Percentiles rank a stretch among this genome's conserved stretches.
Evolutionary conservation across 1,140 invertebrate genomes (phyloP).

Genomic region (Nebria ingens): DNA sequence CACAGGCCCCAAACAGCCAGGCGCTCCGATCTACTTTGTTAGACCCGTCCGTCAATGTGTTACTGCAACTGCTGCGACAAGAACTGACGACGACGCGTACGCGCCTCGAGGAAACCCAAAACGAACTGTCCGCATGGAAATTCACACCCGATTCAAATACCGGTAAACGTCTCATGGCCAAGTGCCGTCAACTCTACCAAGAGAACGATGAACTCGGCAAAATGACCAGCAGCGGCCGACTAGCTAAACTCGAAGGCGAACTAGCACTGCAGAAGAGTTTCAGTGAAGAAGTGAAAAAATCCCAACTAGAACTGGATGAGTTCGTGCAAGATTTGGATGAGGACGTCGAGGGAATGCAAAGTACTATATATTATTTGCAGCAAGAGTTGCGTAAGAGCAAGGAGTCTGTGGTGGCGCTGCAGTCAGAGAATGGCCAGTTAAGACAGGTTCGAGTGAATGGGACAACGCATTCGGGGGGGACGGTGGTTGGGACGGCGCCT

Average conservation of each 20-base stretch:
- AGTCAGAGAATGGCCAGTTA: constrained; percentile 26
- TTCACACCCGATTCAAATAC: constrained; percentile 97
- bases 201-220: constrained; percentile 97
- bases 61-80: constrained; percentile 84
- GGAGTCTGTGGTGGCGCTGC: constrained; percentile 40
- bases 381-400: constrained; percentile 76
- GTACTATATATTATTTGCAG: constrained; percentile 88
- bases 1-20: constrained; percentile 65
- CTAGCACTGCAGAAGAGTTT: constrained; percentile 91
- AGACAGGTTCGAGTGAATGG: neutral
- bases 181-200: constrained; percentile 89
- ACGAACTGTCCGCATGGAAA: constrained; percentile 96
- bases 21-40: constrained; percentile 72
- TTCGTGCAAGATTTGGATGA: constrained; percentile 93
- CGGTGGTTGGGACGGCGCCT: constrained; percentile 29
- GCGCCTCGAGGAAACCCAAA: constrained; percentile 92
- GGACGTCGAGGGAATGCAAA: constrained; percentile 97
- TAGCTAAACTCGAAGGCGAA: constrained; percentile 93
- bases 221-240: constrained; percentile 86
- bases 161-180: constrained; percentile 95
- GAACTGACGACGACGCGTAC: constrained; percentile 83
- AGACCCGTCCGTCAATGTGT: constrained; percentile 91
- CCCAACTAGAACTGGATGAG: constrained; percentile 92
- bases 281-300: constrained; percentile 93
- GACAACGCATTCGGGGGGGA: constrained; percentile 22